Conservation (phyloP, 1,140 invertebrate genomes). For the Geopemphigus sp. region DNA sequence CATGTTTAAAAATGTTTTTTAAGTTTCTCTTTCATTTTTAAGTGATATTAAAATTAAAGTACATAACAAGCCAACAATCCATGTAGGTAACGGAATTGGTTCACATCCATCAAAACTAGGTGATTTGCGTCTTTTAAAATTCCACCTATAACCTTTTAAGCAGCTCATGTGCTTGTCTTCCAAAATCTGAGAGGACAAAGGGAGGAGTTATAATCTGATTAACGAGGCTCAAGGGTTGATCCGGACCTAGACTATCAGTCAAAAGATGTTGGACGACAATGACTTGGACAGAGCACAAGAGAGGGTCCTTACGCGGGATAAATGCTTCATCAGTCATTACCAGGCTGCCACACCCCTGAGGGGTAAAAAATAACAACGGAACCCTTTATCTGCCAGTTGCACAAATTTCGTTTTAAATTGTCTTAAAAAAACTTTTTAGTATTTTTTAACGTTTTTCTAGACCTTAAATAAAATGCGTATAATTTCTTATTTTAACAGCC, state of each 20-base stretch:
- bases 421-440: slow-evolving; percentile 35
- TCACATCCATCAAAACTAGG: slow-evolving; percentile 19
- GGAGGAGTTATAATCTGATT: slow-evolving; percentile 49
- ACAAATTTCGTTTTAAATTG: slow-evolving; percentile 43
- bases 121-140: slow-evolving; percentile 42
- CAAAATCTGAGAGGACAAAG: not conserved
- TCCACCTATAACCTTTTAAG: slow-evolving; percentile 35
- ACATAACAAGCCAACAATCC: not conserved
- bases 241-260: slow-evolving; percentile 42
- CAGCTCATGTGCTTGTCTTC: slow-evolving; percentile 9
- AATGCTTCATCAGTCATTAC: slow-evolving; percentile 50
- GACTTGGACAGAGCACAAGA: slow-evolving; percentile 37
- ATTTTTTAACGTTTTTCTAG: not conserved
- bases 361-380: slow-evolving; percentile 34
- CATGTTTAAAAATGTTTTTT: not conserved
- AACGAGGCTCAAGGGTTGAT: slow-evolving; percentile 46
- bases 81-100: slow-evolving; percentile 21
- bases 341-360: slow-evolving; percentile 42
- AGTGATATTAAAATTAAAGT: not conserved
- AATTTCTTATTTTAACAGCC: not conserved
- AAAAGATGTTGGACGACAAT: slow-evolving; percentile 48
- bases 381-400: slow-evolving; percentile 45
- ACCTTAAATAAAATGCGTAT: not conserved
- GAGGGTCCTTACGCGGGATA: slow-evolving; percentile 46
- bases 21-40: not conserved